These are phyloP conservation scores for Trypoxylus dichotomus DNA, from an alignment of 1,140 invertebrate species.

Conservation along the genomic window DNA sequence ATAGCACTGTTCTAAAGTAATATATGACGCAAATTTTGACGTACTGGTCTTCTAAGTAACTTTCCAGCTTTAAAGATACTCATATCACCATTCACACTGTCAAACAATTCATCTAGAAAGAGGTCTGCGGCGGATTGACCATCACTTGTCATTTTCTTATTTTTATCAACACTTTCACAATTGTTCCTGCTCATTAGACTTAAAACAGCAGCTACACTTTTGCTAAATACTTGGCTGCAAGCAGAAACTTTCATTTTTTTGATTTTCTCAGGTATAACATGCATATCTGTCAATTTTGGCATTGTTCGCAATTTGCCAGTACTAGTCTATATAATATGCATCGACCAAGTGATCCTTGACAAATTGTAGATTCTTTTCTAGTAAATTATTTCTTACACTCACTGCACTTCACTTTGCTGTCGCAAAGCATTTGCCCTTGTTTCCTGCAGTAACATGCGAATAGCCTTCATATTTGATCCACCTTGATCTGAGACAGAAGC, in stretches of 20 bases:
- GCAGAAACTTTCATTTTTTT: conserved; percentile 34
- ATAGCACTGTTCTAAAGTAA: conserved; percentile 3
- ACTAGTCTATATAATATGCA: conserved; percentile 26
- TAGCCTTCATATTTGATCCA: not conserved
- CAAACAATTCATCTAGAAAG: conserved; percentile 6
- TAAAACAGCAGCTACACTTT: conserved; percentile 5
- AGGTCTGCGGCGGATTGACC: not conserved
- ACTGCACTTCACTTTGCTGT: conserved; percentile 26
- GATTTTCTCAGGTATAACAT: conserved; percentile 29
- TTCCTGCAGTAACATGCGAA: too few relatives aligned
- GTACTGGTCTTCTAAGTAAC: not conserved
- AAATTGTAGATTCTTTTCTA: conserved; percentile 32
- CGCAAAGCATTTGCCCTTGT: conserved; percentile 15
- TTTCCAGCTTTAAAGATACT: not conserved
- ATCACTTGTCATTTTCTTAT: not conserved
- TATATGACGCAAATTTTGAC: not conserved
- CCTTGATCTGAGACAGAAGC: conserved; percentile 23
- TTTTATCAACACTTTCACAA: not conserved
- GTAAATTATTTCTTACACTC: conserved; percentile 30
- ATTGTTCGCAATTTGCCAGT: not conserved
- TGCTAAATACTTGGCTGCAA: conserved; percentile 26
- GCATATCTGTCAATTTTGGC: conserved; percentile 1
- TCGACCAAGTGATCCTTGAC: conserved; percentile 27
- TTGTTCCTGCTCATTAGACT: not conserved
- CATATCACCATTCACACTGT: conserved; percentile 28